Evolutionary conservation across 2,888 invertebrate genomes (phyloP).

Genomic region (Rotaria socialis): DNA sequence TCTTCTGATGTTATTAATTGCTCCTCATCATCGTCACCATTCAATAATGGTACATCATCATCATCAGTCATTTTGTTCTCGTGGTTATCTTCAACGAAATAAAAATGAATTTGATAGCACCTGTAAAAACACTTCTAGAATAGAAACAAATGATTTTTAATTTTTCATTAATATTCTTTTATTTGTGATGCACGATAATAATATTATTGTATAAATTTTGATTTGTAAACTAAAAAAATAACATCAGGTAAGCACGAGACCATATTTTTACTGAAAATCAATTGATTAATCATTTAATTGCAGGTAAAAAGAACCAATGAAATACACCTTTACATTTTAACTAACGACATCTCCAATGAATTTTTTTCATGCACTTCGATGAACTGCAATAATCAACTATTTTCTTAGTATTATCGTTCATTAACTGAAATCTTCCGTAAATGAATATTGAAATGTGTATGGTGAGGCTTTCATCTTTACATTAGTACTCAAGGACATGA

Average conservation of each 20-base stretch:
- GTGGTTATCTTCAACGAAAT: neutral
- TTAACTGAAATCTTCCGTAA: no score
- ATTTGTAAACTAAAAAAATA: neutral
- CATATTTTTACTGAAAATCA: neutral
- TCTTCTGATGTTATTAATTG: neutral
- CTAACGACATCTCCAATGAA: neutral
- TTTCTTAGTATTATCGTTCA: no score
- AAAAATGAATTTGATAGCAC: no score
- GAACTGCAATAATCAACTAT: no score
- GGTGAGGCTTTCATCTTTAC: no score
- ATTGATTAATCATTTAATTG: constrained; percentile 29
- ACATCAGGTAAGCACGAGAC: neutral
- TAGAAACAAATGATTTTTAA: no score
- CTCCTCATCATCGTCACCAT: neutral
- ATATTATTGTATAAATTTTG: neutral
- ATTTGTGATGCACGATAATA: neutral
- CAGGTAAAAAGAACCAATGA: neutral
- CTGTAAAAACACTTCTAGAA: no score
- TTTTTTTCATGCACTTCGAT: no score
- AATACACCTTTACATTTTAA: neutral
- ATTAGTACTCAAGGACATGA: no score
- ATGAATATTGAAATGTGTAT: no score
- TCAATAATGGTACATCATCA: neutral
- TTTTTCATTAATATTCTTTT: no score
- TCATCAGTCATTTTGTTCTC: neutral